Base-by-base conservation (phyloP, 2,113 vertebrate species). In the Strix aluco region DNA sequence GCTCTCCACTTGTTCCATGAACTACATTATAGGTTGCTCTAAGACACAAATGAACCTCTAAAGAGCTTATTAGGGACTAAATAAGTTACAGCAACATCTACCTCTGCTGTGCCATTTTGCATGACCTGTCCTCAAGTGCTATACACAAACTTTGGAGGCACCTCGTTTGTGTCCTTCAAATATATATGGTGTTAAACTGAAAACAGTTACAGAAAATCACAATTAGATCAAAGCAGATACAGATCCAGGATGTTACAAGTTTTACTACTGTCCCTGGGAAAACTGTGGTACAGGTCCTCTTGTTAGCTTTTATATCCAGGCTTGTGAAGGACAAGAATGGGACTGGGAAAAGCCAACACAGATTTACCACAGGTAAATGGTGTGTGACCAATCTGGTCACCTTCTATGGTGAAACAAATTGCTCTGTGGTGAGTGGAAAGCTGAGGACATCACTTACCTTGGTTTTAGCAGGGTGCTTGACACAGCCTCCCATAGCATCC, bases 251-350 rank as follows among this genome's bases (percentile, higher is more conserved):
- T 40, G 9, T 59, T 52, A 66, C 13, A 47, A 65, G n/a, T 29
- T 81, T 87, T 89, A 22, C 21, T 38, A 8, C 9, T 66, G 9
- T 58, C 20, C 9, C n/a, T 71, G n/a, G 47, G 26, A 88, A 92
- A 80, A 86, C 2, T 54, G 22, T n/a, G 15, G 16, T 44, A 17
- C 4, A 18, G 7, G 26, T 81, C 22, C 1, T 84, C n/a, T 42
- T 78, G 20, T 34, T 26, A 62, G 12, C 11, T 74, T 1, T 58
- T 66, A 3, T 42, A 42, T 49, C 4, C 17, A 81, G 27, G 27
- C 14, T 32, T 0, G 0, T 20, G 27, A 51, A 58, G 25, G 13
- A 32, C 42, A 58, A 30, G 51, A 49, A 17, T 4, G 6, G 36
- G 8, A 44, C 42, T n/a, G 55, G 32, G 26, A 52, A 81, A 84